A percentile compares a stretch with the other conserved stretches of the same genome.
phyloP scores from a whole-genome alignment of 2,113 vertebrate species.

The Protobothrops mucrosquamatus region DNA sequence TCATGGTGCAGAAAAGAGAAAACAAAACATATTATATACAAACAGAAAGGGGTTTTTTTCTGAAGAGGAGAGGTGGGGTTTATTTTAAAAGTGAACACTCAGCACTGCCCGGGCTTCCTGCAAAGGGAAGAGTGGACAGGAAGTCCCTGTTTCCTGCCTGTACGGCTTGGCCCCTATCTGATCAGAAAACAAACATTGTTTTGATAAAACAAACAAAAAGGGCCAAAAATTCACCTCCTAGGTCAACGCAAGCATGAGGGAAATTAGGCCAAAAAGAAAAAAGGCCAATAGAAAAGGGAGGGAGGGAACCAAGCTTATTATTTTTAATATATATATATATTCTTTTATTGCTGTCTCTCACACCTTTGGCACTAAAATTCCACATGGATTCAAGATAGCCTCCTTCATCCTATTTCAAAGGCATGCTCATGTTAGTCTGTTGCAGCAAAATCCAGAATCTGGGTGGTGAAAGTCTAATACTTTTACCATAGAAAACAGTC shows the following conservation, averaged over 20 bases:
- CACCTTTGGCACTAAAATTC: accelerated
- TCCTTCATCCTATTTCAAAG: neutral
- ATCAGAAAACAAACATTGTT: conserved; percentile 66
- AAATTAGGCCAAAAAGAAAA: conserved; percentile 17
- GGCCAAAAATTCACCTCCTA: conserved; percentile 20
- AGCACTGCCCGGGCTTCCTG: conserved; percentile 61
- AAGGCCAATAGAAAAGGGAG: neutral
- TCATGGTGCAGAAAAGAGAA: neutral
- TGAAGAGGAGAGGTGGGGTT: neutral
- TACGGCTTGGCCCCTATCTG: conserved; percentile 53
- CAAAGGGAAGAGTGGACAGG: conserved; percentile 62
- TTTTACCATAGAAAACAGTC: neutral
- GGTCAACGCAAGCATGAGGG: neutral
- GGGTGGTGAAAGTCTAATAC: neutral
- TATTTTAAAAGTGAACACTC: conserved; percentile 53
- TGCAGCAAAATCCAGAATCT: neutral
- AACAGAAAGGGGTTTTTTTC: conserved; percentile 20
- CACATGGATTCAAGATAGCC: accelerated
- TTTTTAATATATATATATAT: neutral
- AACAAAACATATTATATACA: conserved; percentile 1
- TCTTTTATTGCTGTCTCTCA: accelerated
- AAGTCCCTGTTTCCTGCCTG: conserved; percentile 67
- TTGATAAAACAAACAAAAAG: conserved; percentile 61
- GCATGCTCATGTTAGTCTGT: neutral
- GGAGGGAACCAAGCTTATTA: neutral